These are phyloP conservation scores for Drosophila sucinea DNA, from an alignment of 1,140 invertebrate genomes.

Conservation along the genomic window DNA sequence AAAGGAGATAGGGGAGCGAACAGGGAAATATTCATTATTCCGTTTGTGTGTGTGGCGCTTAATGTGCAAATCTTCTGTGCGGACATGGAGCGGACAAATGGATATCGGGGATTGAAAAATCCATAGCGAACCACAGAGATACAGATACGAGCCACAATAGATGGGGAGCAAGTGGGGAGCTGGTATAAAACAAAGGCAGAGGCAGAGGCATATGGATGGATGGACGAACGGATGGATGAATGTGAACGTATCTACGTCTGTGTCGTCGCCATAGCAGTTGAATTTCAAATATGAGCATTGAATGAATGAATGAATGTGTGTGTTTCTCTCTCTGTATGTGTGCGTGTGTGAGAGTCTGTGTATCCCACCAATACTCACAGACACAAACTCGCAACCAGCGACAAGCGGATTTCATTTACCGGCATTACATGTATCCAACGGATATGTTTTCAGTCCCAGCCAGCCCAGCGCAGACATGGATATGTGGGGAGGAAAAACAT, in stretches of 20 bases:
- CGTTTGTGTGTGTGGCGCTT: constrained; percentile 72
- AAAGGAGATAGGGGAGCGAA: constrained; percentile 33
- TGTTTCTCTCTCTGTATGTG: neutral
- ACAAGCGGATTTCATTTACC: constrained; percentile 80
- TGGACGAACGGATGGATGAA: constrained; percentile 24
- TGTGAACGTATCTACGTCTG: constrained; percentile 35
- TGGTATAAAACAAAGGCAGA: constrained; percentile 36
- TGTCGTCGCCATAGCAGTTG: constrained; percentile 77
- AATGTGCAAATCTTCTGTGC: constrained; percentile 80
- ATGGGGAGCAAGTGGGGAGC: constrained; percentile 43
- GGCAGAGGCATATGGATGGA: constrained; percentile 34
- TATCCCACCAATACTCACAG: constrained; percentile 8
- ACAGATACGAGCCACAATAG: constrained; percentile 37
- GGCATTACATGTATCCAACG: constrained; percentile 80
- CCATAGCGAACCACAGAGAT: constrained; percentile 79
- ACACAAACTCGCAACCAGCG: constrained; percentile 43
- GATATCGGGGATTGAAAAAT: constrained; percentile 82
- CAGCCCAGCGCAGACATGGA: constrained; percentile 68
- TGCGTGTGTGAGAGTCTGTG: neutral
- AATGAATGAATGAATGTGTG: constrained; percentile 68
- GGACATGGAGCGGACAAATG: constrained; percentile 75
- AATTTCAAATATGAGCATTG: constrained; percentile 70
- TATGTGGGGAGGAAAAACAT: constrained; percentile 53
- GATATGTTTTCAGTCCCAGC: constrained; percentile 75
- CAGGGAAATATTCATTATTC: constrained; percentile 78